Conservation (phyloP, 2,797 vertebrate species). For the Poliocrania exsul region DNA sequence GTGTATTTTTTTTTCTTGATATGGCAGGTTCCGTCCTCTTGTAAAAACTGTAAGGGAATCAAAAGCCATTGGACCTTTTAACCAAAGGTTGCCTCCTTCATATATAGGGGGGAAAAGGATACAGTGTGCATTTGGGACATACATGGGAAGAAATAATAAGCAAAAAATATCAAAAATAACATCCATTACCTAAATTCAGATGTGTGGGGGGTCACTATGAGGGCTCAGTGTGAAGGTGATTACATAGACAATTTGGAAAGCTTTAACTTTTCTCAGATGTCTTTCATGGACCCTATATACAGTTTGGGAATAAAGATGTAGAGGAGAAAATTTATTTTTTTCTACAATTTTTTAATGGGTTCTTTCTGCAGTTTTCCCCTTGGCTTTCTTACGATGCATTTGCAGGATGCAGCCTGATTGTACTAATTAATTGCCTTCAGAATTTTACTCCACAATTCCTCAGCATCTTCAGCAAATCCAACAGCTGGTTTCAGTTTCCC, state of each 20-base stretch:
- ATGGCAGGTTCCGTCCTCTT: not conserved
- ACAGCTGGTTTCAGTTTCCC: not conserved
- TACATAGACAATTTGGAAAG: not conserved
- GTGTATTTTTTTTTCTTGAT: not conserved
- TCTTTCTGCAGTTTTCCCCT: not conserved
- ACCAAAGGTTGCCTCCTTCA: not conserved
- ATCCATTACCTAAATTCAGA: not conserved
- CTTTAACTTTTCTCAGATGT: not conserved
- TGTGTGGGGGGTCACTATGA: not conserved
- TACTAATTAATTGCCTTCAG: not conserved
- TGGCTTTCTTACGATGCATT: not conserved
- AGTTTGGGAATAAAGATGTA: not conserved
- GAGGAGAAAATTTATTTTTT: not conserved
- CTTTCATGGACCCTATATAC: not conserved
- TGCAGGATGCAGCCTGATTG: not conserved
- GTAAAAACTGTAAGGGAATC: not conserved
- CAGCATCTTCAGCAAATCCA: not conserved
- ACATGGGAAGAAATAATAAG: not conserved
- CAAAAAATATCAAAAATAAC: not conserved
- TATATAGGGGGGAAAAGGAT: not conserved
- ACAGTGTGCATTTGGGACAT: not conserved
- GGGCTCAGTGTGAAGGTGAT: not conserved
- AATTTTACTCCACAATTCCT: not conserved
- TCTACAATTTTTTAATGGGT: not conserved
- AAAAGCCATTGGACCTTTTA: not conserved